Evolutionary conservation across 2,113 vertebrate species (phyloP).

Genomic region (Lophius piscatorius): DNA sequence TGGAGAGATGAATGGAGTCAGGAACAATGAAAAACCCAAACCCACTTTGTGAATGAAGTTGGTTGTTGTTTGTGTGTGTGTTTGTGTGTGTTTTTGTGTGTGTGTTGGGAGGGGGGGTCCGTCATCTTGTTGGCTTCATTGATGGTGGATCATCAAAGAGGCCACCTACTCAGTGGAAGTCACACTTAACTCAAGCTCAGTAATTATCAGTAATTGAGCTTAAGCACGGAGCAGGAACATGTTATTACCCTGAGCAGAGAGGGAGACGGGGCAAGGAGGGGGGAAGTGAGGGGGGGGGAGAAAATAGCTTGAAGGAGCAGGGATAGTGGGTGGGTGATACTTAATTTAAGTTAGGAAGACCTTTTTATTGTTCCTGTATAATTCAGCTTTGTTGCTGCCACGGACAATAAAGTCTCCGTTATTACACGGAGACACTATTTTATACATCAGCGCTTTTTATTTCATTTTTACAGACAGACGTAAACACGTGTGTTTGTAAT

Average conservation of each 20-base stretch:
- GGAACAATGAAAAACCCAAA: slow-evolving; percentile 17
- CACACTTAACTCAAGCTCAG: slow-evolving; percentile 62
- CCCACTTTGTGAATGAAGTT: slow-evolving; percentile 2
- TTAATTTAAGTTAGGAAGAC: background rate
- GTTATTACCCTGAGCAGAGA: slow-evolving; percentile 59
- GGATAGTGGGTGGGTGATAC: slow-evolving; percentile 15
- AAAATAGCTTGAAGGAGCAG: slow-evolving; percentile 16
- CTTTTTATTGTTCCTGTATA: slow-evolving; percentile 12
- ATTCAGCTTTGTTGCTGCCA: slow-evolving; percentile 12
- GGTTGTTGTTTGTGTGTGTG: background rate
- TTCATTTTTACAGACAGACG: background rate
- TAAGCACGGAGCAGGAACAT: slow-evolving; percentile 49
- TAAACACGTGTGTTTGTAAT: slow-evolving; percentile 4
- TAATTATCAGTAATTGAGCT: slow-evolving; percentile 75
- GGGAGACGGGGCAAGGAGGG: slow-evolving; percentile 8
- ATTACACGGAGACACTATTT: background rate
- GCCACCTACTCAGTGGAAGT: slow-evolving; percentile 54
- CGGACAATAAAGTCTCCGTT: too few species aligned
- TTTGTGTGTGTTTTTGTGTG: background rate
- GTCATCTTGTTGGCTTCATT: slow-evolving; percentile 36
- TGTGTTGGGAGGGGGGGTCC: background rate
- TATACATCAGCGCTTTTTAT: background rate
- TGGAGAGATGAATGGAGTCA: background rate
- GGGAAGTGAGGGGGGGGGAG: background rate
- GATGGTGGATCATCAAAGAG: slow-evolving; percentile 55